Base-by-base conservation (phyloP, 2,888 invertebrate species). In the Slavum lentiscoides region DNA sequence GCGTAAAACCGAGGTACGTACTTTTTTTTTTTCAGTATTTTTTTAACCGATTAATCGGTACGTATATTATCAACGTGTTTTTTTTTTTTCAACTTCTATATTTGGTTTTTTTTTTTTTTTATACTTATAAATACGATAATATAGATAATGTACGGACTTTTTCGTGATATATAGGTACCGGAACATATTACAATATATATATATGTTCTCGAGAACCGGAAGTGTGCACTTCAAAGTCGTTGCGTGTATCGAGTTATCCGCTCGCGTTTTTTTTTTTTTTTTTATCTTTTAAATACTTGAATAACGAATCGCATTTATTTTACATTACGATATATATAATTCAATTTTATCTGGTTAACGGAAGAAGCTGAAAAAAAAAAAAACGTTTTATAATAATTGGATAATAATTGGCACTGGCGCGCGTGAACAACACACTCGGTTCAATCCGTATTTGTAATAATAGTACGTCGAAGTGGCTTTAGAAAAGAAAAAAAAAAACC, bases 241-340 rank as follows among this genome's bases (percentile, higher is more conserved):
- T n/a, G n/a, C n/a, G n/a, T n/a, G n/a, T n/a, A n/a, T 30, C 15
- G 21, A 6, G 7, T 39, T 39, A 39, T n/a, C 37, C n/a, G n/a
- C 39, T 39, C 7, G 39, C 7, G 39, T n/a, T n/a, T 39, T 39
- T 39, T 39, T 6, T 39, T 8, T 17, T 19, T 0, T 39, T 64
- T 53, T 64, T 74, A 62, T 55, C 30, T 74, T 74, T 30, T 30
- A 62, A 74, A 74, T 61, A 62, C 61, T 39, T 43, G n/a, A n/a
- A 23, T 43, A 43, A 59, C 1, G 23, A 72, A 72, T 61, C 19
- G 17, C 6, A 1, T 49, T 61, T 43, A 61, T 61, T 43, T 15
- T 21, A 72, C 49, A 49, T 39, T 39, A 39, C 11, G 11, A 49
- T 49, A 49, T 49, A 49, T 11, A 15, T 49, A 49, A 7, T 21